Evolutionary conservation across 2,888 invertebrate genomes (phyloP).

Genomic region (Eubasilissa splendida): DNA sequence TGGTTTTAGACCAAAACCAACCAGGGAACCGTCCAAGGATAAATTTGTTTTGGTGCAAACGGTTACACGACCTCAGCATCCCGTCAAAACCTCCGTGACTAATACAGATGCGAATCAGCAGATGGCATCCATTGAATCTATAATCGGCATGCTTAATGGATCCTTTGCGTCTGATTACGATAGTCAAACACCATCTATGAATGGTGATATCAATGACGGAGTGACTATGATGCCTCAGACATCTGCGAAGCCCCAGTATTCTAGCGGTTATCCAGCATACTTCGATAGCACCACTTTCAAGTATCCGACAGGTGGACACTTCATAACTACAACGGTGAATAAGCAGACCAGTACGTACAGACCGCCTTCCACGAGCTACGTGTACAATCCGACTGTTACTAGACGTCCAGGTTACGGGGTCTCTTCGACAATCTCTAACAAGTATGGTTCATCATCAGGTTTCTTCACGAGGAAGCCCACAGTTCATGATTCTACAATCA

Average conservation of each 20-base stretch:
- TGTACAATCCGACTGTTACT: conserved; percentile 63
- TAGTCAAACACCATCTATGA: conserved; percentile 52
- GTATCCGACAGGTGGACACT: conserved; percentile 47
- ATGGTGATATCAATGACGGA: conserved; percentile 67
- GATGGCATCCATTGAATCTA: conserved; percentile 74
- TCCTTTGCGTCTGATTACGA: conserved; percentile 61
- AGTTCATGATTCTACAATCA: conserved; percentile 44
- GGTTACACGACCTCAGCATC: conserved; percentile 65
- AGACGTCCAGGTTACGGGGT: conserved; percentile 47
- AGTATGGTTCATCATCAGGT: conserved; percentile 49
- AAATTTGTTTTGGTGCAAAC: conserved; percentile 75
- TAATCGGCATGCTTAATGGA: conserved; percentile 77
- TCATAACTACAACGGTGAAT: conserved; percentile 59
- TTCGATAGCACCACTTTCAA: conserved; percentile 32
- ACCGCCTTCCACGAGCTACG: conserved; percentile 70
- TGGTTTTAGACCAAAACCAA: conserved; percentile 73
- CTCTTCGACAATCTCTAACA: conserved; percentile 55
- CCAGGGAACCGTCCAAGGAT: conserved; percentile 64
- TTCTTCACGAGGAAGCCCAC: conserved; percentile 54
- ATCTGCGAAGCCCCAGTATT: conserved; percentile 64
- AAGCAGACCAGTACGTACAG: conserved; percentile 62
- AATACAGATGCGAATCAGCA: conserved; percentile 65
- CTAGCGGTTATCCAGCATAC: conserved; percentile 63
- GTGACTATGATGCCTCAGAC: conserved; percentile 65
- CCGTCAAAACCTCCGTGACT: conserved; percentile 59